A percentile compares a stretch with the other conserved stretches of the same genome.
phyloP scores from a whole-genome alignment of 1,140 invertebrate species.

The Drosophila truncata region DNA sequence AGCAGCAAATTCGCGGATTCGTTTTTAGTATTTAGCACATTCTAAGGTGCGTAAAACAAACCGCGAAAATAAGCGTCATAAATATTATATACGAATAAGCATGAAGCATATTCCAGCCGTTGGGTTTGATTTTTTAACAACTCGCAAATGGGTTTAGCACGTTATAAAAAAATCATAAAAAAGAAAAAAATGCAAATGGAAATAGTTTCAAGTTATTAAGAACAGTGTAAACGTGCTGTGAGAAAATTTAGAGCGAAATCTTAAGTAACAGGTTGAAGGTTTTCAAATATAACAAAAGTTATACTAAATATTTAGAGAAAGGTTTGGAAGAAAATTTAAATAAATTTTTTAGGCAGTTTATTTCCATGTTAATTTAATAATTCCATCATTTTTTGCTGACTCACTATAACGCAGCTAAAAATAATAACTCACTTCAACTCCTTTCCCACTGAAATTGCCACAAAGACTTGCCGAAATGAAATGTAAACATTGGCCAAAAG shows the following conservation, averaged over 20 bases:
- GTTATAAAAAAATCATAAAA: slow-evolving; percentile 15
- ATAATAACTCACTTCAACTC: slow-evolving; percentile 12
- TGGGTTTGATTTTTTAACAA: slow-evolving; percentile 36
- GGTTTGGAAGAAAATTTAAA: not conserved
- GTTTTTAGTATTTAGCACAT: slow-evolving; percentile 56
- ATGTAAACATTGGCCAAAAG: slow-evolving; percentile 37
- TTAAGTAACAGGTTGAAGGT: not conserved
- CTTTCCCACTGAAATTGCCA: slow-evolving; percentile 6
- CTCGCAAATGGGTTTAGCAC: slow-evolving; percentile 59
- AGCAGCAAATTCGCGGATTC: slow-evolving; percentile 53
- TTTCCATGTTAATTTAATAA: not conserved
- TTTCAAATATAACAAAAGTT: not conserved
- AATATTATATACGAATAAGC: slow-evolving; percentile 26
- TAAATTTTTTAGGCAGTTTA: not conserved
- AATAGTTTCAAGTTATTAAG: slow-evolving; percentile 3
- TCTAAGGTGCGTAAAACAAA: slow-evolving; percentile 73
- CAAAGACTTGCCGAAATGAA: slow-evolving; percentile 38
- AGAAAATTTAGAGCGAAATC: not conserved
- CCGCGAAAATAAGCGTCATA: slow-evolving; percentile 58
- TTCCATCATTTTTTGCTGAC: not conserved
- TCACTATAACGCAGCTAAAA: not conserved
- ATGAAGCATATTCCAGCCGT: slow-evolving; percentile 9
- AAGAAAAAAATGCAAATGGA: not conserved
- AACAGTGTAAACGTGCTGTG: slow-evolving; percentile 4
- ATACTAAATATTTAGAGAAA: not conserved